Evolutionary conservation across 2,888 invertebrate genomes (phyloP).

Genomic region (Macrostomum cliftonense): DNA sequence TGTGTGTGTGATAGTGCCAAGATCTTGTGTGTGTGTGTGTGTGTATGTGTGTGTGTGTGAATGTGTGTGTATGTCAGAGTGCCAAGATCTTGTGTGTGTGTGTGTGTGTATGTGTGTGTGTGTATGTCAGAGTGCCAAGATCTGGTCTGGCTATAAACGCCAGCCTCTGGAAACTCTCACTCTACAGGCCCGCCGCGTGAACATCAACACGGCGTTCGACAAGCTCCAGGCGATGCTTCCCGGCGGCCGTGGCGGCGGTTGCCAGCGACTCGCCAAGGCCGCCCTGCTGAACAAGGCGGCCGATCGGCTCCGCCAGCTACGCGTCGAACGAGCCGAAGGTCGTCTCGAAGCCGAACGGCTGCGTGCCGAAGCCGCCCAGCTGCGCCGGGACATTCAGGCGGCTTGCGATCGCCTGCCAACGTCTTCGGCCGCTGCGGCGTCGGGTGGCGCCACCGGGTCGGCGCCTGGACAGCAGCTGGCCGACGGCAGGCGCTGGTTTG

Average conservation of each 20-base stretch:
- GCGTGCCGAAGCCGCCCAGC: constrained; percentile 66
- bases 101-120: too few relatives aligned
- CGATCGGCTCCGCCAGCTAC: constrained; percentile 73
- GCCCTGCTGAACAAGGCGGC: constrained; percentile 81
- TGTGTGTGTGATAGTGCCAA: too few relatives aligned
- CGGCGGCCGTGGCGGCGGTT: constrained; percentile 61
- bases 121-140: too few relatives aligned
- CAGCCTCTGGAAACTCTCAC: too few relatives aligned
- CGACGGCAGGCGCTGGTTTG: too few relatives aligned
- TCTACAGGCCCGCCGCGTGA: background rate
- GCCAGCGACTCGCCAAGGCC: constrained; percentile 73
- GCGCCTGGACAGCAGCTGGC: too few relatives aligned
- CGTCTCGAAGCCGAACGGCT: constrained; percentile 73
- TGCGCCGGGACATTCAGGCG: constrained; percentile 63
- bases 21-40: too few relatives aligned
- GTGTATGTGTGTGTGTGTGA: too few relatives aligned
- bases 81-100: too few relatives aligned
- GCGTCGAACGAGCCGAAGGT: constrained; percentile 61
- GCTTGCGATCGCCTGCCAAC: background rate
- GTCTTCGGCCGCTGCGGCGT: background rate
- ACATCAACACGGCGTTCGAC: constrained; percentile 60
- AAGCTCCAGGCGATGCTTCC: constrained; percentile 76
- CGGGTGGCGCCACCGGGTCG: background rate
- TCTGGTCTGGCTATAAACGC: too few relatives aligned
- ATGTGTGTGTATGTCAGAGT: too few relatives aligned